phyloP scores from a whole-genome alignment of 2,888 invertebrate species.

The Mesorhabditis spiculigera region DNA sequence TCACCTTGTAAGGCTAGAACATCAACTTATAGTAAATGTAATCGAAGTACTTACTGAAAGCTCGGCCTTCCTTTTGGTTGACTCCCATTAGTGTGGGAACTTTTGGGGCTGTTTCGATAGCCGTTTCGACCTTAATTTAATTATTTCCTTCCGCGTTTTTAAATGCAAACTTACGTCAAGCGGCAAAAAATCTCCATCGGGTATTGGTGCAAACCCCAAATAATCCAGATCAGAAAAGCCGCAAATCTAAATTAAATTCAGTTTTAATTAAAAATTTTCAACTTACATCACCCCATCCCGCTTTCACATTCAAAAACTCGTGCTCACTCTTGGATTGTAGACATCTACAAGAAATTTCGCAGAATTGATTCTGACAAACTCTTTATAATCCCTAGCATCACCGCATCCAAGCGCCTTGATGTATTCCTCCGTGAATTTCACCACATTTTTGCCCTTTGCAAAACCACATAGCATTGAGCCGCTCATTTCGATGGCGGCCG shows the following conservation, averaged over 20 bases:
- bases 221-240: conserved; percentile 1
- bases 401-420: background rate
- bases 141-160: no score
- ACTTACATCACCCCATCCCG: background rate
- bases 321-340: background rate
- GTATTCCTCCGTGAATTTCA: background rate
- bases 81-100: background rate
- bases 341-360: background rate
- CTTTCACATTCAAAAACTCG: background rate
- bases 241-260: no score
- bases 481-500: background rate
- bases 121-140: background rate
- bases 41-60: background rate
- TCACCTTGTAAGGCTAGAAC: no score
- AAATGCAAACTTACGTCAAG: background rate
- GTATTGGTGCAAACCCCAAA: background rate
- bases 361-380: background rate
- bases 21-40: background rate
- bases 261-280: no score
- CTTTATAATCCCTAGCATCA: background rate
- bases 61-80: background rate
- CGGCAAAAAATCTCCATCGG: background rate
- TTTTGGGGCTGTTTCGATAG: background rate
- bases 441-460: background rate
- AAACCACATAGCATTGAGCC: background rate